These are phyloP conservation scores for Edolisoma coerulescens DNA, from an alignment of 2,113 vertebrate genomes.

Conservation along the genomic window DNA sequence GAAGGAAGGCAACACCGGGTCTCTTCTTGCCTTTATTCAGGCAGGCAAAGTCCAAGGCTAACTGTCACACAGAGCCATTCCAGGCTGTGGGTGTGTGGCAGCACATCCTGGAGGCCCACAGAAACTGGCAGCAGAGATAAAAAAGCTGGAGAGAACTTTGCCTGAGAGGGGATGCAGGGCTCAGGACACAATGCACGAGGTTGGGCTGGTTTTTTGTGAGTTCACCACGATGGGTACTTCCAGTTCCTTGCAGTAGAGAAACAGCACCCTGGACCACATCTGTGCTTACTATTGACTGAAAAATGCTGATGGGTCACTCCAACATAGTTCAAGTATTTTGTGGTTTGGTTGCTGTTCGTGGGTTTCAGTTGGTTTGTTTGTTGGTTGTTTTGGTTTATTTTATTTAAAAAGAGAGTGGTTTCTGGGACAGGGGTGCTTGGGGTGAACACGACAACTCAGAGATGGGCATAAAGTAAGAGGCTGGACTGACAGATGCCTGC, in stretches of 20 bases:
- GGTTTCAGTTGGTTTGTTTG: not conserved
- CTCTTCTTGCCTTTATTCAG: not conserved
- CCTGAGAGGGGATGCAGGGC: accelerated
- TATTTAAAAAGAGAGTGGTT: not conserved
- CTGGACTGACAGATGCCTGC: not conserved
- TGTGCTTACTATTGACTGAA: not conserved
- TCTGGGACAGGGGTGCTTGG: not conserved
- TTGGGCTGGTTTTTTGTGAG: not conserved
- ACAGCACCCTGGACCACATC: not conserved
- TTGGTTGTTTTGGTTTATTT: not conserved
- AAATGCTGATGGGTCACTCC: not conserved
- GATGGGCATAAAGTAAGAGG: not conserved
- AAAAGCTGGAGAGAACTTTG: not conserved
- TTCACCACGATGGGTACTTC: accelerated
- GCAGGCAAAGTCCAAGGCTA: not conserved
- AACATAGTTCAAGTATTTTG: not conserved
- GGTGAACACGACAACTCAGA: not conserved
- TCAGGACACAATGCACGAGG: accelerated
- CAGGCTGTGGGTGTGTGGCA: not conserved
- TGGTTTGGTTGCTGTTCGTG: not conserved
- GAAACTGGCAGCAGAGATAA: not conserved
- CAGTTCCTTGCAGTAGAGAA: not conserved
- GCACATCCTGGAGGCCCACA: not conserved
- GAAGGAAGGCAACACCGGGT: not conserved
- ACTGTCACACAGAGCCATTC: not conserved